Conservation (phyloP, 2,113 vertebrate genomes). For the Lipotes vexillifer region DNA sequence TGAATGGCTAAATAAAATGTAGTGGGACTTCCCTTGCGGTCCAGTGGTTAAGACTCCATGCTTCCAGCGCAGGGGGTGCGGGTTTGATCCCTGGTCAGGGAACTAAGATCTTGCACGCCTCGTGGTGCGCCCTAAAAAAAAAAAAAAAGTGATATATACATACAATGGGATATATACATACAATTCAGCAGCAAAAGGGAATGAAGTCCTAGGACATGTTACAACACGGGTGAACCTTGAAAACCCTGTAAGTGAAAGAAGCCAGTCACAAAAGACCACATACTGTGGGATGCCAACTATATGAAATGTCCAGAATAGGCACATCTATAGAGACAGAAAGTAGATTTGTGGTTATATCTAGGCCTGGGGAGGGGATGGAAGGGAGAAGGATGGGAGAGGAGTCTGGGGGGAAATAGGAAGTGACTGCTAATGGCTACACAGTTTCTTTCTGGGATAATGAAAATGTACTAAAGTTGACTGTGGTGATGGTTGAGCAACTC, state of each 20-base stretch:
- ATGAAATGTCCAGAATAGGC: background rate
- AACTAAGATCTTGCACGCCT: no score
- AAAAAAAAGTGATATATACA: background rate
- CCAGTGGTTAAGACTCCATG: no score
- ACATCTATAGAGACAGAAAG: background rate
- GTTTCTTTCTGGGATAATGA: background rate
- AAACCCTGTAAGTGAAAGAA: background rate
- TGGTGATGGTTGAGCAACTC: background rate
- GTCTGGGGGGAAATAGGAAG: background rate
- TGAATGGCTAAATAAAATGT: background rate
- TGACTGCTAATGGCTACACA: background rate
- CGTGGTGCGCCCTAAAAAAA: no score
- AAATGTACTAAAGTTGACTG: background rate
- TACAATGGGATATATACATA: background rate
- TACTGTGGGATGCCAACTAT: background rate
- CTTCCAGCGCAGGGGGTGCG: no score
- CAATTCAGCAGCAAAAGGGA: background rate
- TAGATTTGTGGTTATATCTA: background rate
- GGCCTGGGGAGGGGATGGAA: background rate
- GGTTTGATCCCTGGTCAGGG: no score
- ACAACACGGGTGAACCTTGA: background rate
- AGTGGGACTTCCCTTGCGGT: no score
- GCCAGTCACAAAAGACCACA: background rate
- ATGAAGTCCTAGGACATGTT: background rate
- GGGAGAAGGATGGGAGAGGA: no score